These are phyloP conservation scores for Pseudorasbora parva DNA, from an alignment of 2,113 vertebrate genomes.

Conservation along the genomic window DNA sequence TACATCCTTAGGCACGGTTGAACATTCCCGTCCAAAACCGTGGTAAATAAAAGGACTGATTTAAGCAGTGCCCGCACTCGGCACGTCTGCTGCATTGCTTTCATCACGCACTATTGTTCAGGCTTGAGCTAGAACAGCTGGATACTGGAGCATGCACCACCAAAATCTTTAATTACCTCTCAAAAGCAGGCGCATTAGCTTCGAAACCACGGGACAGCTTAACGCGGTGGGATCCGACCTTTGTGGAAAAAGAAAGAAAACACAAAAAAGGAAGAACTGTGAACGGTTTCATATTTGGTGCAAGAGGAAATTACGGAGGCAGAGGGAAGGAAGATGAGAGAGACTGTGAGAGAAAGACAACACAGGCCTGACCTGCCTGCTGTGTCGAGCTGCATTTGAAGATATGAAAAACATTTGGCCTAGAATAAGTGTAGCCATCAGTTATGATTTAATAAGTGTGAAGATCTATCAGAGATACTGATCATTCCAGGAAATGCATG, in stretches of 20 bases:
- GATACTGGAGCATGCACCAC: neutral
- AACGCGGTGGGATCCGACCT: conserved; percentile 99
- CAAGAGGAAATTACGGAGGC: neutral
- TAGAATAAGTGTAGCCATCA: conserved; percentile 14
- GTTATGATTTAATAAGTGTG: conserved; percentile 17
- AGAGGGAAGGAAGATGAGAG: neutral
- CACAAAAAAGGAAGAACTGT: neutral
- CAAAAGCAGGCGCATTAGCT: conserved; percentile 96
- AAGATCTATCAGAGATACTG: neutral
- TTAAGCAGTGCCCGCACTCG: neutral
- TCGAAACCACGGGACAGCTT: conserved; percentile 97
- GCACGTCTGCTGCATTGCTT: neutral
- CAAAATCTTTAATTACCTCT: conserved; percentile 82
- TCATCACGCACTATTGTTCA: neutral
- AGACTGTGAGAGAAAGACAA: neutral
- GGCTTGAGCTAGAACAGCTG: conserved; percentile 44
- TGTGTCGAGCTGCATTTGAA: conserved; percentile 3
- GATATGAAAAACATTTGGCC: conserved; percentile 25
- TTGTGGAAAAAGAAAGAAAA: conserved; percentile 30
- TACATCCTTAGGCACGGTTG: neutral
- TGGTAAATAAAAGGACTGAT: neutral
- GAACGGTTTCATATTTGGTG: neutral
- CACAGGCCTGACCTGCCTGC: conserved; percentile 54
- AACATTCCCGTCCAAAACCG: neutral
- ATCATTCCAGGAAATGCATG: neutral